Base-by-base conservation (phyloP, 2,888 invertebrate species). In the Biston betularia region DNA sequence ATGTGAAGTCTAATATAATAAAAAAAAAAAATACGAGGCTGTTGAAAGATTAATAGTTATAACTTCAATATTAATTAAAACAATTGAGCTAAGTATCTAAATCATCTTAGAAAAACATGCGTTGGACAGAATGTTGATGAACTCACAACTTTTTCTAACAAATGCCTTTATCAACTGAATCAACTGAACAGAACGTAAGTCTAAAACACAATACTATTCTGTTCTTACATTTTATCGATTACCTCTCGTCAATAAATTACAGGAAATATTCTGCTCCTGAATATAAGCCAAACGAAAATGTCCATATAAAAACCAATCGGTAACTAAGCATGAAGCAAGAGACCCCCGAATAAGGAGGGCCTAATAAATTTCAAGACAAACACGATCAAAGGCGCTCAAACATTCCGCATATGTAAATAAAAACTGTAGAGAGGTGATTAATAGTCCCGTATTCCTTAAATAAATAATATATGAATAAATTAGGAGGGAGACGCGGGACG, bases 391-490 rank as follows among this genome's bases (percentile, higher is more conserved):
- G 90, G 75, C 79, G 75, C 77, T 79, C 84, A 83, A 83, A 81
- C 84, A 87, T 86, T 86, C 87, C 83, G 80, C 84, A 78, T 78
- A 85, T 79, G 88, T 93, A 92, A 93, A 93, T 92, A 92, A 93
- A 92, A 92, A 89, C 87, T 87, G 85, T 86, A 87, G 88, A 89
- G 86, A 88, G 88, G 91, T 93, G 93, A 93, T 93, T 93, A 93
- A 93, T 92, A 87, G 89, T 85, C 89, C 80, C 87, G 90, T 90
- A 90, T 91, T 92, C 93, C 90, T 89, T 92, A 92, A 90, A 93
- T 93, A 93, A 93, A 93, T 93, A 93, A 91, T 92, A 92, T 90
- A 89, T 87, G 86, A 91, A 93, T 93, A 93, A 92, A 93, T 93
- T 93, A 92, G 88, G 86, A 86, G 88, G 86, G 84, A 79, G 88